These are phyloP conservation scores for Psilopogon haemacephalus DNA, from an alignment of 2,113 vertebrate genomes.

Conservation along the genomic window DNA sequence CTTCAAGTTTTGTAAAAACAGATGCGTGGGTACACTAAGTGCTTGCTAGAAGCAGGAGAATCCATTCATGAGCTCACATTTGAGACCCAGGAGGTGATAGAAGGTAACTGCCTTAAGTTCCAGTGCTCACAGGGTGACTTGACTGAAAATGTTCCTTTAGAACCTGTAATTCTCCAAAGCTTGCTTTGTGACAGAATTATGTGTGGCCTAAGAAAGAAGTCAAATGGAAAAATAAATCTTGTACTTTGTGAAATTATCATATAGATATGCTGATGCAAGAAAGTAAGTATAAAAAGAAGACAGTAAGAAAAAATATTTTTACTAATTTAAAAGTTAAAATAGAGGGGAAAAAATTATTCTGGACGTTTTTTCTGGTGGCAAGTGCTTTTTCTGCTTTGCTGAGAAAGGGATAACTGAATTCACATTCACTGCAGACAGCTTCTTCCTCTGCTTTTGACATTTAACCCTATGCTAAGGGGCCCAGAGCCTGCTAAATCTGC, in stretches of 20 bases:
- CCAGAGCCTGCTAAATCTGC: not conserved
- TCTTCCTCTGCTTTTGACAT: slow-evolving; percentile 53
- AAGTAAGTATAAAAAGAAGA: not conserved
- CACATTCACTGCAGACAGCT: slow-evolving; percentile 40
- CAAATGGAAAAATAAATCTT: not conserved
- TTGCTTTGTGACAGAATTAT: not conserved
- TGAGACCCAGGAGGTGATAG: not conserved
- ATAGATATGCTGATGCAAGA: not conserved
- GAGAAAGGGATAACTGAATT: slow-evolving; percentile 22
- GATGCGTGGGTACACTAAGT: not conserved
- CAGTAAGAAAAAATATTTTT: not conserved
- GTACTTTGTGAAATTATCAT: not conserved
- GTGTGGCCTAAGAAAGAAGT: not conserved
- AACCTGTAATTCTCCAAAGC: not conserved
- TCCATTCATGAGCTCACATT: not conserved
- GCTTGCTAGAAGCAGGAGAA: not conserved
- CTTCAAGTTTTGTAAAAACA: not conserved
- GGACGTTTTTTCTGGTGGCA: not conserved
- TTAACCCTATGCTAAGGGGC: slow-evolving; percentile 51
- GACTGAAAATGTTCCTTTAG: not conserved
- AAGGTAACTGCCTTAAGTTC: not conserved
- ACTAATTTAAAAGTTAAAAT: not conserved
- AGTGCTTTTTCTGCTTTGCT: not conserved
- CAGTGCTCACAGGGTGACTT: not conserved
- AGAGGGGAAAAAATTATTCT: not conserved